These are phyloP conservation scores for Leptinotarsa peninsularis DNA, from an alignment of 2,888 invertebrate species.

Conservation along the genomic window DNA sequence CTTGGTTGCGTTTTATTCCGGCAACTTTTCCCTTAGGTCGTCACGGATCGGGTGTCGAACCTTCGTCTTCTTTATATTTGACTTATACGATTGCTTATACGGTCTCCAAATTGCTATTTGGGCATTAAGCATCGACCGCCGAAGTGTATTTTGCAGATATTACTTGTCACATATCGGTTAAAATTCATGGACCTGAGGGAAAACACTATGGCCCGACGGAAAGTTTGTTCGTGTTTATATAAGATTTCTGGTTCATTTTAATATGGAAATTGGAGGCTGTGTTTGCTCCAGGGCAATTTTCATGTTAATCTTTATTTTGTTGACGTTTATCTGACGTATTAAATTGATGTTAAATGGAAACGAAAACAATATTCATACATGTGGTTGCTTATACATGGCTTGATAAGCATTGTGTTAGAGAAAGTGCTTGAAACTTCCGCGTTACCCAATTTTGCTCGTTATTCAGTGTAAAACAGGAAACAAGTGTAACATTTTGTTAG, in stretches of 20 bases:
- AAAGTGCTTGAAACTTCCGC: neutral
- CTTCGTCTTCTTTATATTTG: slow-evolving; percentile 16
- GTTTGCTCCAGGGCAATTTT: slow-evolving; percentile 43
- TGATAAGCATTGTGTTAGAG: neutral
- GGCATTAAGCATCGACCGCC: slow-evolving; percentile 30
- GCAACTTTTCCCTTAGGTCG: neutral
- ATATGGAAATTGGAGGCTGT: slow-evolving; percentile 48
- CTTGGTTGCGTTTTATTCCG: neutral
- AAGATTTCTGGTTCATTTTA: slow-evolving; percentile 35
- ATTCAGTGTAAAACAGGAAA: neutral
- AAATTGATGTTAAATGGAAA: slow-evolving; percentile 14
- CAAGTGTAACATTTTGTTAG: no score
- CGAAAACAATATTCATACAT: slow-evolving; percentile 18
- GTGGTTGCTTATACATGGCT: neutral
- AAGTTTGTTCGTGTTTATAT: slow-evolving; percentile 35
- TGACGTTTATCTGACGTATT: slow-evolving; percentile 11
- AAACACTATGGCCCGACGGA: slow-evolving; percentile 19
- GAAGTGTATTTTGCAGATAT: slow-evolving; percentile 41
- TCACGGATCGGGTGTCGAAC: neutral
- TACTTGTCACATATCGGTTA: slow-evolving; percentile 39
- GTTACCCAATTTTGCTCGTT: neutral
- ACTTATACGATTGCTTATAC: neutral
- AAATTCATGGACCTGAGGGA: slow-evolving; percentile 34
- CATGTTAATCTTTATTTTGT: slow-evolving; percentile 35
- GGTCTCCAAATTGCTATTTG: slow-evolving; percentile 29